These are phyloP conservation scores for Galerucella pusilla DNA, from an alignment of 2,888 invertebrate genomes.

Conservation along the genomic window DNA sequence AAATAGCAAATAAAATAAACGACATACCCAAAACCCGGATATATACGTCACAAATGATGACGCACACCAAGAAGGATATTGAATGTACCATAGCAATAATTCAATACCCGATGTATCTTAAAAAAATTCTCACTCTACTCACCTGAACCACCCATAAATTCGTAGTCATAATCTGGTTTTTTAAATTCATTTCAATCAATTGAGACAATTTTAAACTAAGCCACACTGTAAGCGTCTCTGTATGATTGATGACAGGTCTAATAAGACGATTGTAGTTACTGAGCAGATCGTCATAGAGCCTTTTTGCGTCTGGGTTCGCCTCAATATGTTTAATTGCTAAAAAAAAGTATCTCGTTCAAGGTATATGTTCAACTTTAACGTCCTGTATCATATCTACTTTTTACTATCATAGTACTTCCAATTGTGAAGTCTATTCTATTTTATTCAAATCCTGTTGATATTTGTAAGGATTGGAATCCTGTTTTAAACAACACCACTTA, in stretches of 20 bases:
- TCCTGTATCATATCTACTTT: too few species aligned
- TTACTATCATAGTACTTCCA: too few species aligned
- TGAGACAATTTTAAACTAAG: slow-evolving; percentile 91
- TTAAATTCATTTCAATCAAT: slow-evolving; percentile 90
- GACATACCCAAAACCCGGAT: too few species aligned
- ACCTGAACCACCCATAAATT: slow-evolving; percentile 96
- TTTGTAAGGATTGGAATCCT: too few species aligned
- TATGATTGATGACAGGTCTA: slow-evolving; percentile 92
- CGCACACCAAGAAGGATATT: too few species aligned
- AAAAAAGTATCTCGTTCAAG: not conserved
- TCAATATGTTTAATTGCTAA: slow-evolving; percentile 68
- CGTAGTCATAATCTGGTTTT: slow-evolving; percentile 95
- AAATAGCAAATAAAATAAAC: too few species aligned
- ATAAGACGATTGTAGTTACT: slow-evolving; percentile 96
- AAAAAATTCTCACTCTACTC: slow-evolving; percentile 48
- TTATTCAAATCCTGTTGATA: too few species aligned
- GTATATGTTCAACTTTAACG: too few species aligned
- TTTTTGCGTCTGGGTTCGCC: slow-evolving; percentile 93
- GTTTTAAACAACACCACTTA: slow-evolving; percentile 26
- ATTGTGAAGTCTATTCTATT: too few species aligned
- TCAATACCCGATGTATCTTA: too few species aligned
- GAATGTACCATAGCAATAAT: too few species aligned
- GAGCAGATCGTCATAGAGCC: slow-evolving; percentile 94
- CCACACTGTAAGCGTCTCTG: slow-evolving; percentile 91
- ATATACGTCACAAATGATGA: too few species aligned